Evolutionary conservation across 2,888 invertebrate genomes (phyloP).

Genomic region (Syritta pipiens): DNA sequence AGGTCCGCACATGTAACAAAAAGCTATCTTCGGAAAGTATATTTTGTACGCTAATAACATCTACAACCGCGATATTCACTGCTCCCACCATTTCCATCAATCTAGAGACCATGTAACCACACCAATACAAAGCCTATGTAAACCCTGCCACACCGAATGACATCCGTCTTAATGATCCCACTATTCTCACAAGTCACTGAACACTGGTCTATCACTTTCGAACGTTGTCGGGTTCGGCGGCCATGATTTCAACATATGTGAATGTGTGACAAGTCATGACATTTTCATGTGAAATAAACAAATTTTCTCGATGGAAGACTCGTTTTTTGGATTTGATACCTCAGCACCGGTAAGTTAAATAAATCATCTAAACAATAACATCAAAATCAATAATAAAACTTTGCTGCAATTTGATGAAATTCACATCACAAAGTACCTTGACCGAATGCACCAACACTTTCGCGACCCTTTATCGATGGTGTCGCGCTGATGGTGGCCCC

Average conservation of each 20-base stretch:
- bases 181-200: constrained; percentile 19
- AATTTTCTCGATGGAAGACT: constrained; percentile 88
- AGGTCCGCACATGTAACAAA: no score
- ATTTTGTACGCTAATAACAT: no score
- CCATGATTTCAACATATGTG: constrained; percentile 72
- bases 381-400: constrained; percentile 20
- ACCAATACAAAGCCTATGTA: background rate
- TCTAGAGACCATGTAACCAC: background rate
- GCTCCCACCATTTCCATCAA: no score
- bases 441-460: constrained; percentile 25
- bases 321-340: constrained; percentile 92
- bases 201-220: constrained; percentile 53
- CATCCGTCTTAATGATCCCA: constrained; percentile 39
- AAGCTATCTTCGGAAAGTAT: no score
- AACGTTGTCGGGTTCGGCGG: constrained; percentile 62
- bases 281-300: constrained; percentile 83
- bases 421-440: constrained; percentile 6
- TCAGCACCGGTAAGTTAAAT: constrained; percentile 85
- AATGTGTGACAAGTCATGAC: constrained; percentile 84
- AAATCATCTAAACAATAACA: background rate
- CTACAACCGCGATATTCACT: no score
- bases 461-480: constrained; percentile 54
- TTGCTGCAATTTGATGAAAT: background rate
- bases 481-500: constrained; percentile 54
- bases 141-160: constrained; percentile 2